Evolutionary conservation across 2,888 invertebrate species (phyloP), one percentile per base, ranked within the genome.

Genomic region (Acrocyrtus sp.): DNA sequence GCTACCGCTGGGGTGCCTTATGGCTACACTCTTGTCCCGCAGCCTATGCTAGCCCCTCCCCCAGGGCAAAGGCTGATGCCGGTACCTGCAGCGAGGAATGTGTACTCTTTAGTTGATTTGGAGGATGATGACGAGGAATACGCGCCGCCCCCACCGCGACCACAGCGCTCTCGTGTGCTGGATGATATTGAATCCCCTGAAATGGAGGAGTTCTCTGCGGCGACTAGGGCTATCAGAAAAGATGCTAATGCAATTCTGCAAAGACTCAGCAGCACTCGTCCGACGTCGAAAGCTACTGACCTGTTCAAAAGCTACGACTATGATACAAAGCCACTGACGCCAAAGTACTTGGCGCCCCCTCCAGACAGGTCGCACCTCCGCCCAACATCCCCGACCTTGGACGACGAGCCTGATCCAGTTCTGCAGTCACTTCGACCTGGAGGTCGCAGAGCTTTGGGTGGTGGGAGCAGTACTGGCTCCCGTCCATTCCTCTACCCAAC

Each of bases 21-120:
- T 27, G 77, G 74, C 53, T 77, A 77, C 58, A 75, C 77, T 8
- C 69, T 77, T 41, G 75, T 75, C 27, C 75, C 75, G n/a, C 60
- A 73, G 29, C 51, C 56, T 34, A 39, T 66, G 48, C 29, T 72
- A 5, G 58, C 26, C 15, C 58, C 60, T 21, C 39, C 54, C 12
- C 58, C 53, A 50, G 69, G 65, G 17, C 77, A 72, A 22, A 54
- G 77, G 50, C 54, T 77, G 8, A 62, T 73, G 54, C 54, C 61
- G 8, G 48, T 68, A 12, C 53, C 69, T n/a, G 74, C 66, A 15
- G 56, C 65, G 27, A 47, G 74, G 12, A 72, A 74, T 27, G 50
- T 56, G 10, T 77, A 68, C 58, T 68, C 68, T 12, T 22, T 72
- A 0, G 51, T 70, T 6, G 74, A 76, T 24, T 19, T 47, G 4